Conservation (phyloP, 1,140 invertebrate genomes). For the Harpegnathos saltator region DNA sequence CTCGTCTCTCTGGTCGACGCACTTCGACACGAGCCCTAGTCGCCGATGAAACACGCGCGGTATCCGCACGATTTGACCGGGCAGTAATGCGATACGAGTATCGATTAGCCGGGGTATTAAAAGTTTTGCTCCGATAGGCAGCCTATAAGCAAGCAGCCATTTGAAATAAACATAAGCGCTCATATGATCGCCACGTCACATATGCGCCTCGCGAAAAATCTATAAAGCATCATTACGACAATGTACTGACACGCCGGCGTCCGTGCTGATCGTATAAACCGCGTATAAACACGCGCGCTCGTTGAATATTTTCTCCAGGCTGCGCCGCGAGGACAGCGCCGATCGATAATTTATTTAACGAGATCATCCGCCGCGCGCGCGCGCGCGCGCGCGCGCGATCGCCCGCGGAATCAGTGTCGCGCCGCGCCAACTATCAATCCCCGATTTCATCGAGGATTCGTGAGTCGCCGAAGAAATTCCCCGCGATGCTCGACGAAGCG, state of each 20-base stretch:
- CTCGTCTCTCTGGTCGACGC: background rate
- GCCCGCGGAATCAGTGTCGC: constrained; percentile 3
- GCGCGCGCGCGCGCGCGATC: too few species aligned
- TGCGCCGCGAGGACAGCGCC: constrained; percentile 66
- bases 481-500: constrained; percentile 55
- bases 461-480: constrained; percentile 57
- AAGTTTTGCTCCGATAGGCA: constrained; percentile 57
- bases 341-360: constrained; percentile 50
- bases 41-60: constrained; percentile 8
- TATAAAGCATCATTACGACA: constrained; percentile 79
- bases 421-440: constrained; percentile 59
- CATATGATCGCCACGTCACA: constrained; percentile 83
- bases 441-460: constrained; percentile 50
- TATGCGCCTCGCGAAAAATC: constrained; percentile 77
- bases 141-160: constrained; percentile 66
- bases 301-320: constrained; percentile 74
- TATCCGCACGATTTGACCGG: constrained; percentile 11
- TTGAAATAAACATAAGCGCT: constrained; percentile 83
- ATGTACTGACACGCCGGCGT: constrained; percentile 80
- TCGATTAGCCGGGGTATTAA: constrained; percentile 51
- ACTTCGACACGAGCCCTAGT: too few species aligned
- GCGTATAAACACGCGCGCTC: constrained; percentile 61
- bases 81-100: constrained; percentile 53
- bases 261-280: constrained; percentile 66
- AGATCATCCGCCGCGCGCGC: too few species aligned